Evolutionary conservation across 2,888 invertebrate species (phyloP), one percentile per base, ranked within the genome.

Genomic region (Leptinotarsa tumamoca): DNA sequence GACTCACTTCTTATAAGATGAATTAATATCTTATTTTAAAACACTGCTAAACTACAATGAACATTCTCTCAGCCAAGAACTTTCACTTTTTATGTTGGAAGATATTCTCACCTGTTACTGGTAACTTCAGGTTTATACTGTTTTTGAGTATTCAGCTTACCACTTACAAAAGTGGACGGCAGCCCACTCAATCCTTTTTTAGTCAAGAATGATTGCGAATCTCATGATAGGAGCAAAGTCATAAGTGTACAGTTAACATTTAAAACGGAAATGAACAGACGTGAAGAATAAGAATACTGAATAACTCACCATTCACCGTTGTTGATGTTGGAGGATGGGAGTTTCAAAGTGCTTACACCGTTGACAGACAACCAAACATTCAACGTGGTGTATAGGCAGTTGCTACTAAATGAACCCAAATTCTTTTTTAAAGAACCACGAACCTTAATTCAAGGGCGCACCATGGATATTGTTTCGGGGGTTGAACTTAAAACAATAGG

Each of bases 251-350:
- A 63, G 63, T 63, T 63, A 63, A 27, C 43, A 43, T 63, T 33
- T 33, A 63, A 43, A 63, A 63, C 50, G 52, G 52, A 68, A 52
- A 27, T 51, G 27, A 23, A 5, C 18, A 68, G 67, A 67, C 21
- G 43, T 2, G 43, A 43, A 43, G 43, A 43, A 43, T 43, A 43
- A 10, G 51, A 68, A 68, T 51, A 17, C 27, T 15, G 68, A 68
- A 68, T 68, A 52, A 54, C n/a, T 68, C n/a, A 54, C 52, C 52
- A 13, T 68, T 68, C 33, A 68, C 54, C 52, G 54, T 68, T 68
- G 50, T 50, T 49, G 7, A 14, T 52, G 33, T n/a, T 15, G 14
- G n/a, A 15, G 52, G 15, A 52, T 52, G n/a, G 5, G 23, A 17
- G 15, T 17, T 33, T 33, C 7, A 33, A 33, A 33, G 33, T 33